A percentile compares a stretch with the other conserved stretches of the same genome.
These are phyloP conservation scores for Diplogasteroides magnus DNA, from an alignment of 1,140 invertebrate genomes.

Conservation along the genomic window DNA sequence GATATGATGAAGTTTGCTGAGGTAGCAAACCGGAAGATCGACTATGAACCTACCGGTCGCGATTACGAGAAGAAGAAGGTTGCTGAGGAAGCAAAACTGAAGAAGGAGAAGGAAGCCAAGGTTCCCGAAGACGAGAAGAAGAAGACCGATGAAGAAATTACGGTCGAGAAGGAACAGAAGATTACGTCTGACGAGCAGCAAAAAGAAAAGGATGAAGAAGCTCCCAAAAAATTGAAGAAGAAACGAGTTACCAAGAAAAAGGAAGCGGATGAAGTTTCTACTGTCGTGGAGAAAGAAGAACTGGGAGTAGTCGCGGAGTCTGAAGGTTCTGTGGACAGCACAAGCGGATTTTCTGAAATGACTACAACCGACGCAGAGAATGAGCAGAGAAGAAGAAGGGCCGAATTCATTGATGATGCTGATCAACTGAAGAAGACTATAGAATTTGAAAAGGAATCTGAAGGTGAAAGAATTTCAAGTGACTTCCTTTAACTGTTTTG, in stretches of 20 bases:
- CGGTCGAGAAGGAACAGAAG: not conserved
- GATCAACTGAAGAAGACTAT: not conserved
- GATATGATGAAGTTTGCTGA: constrained; percentile 8
- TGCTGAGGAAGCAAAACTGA: not conserved
- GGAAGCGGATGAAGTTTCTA: not conserved
- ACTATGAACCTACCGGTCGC: not conserved
- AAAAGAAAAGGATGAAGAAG: not conserved
- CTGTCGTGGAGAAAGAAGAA: not conserved
- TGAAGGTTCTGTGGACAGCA: not conserved
- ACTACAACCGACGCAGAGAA: not conserved
- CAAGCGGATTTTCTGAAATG: not conserved
- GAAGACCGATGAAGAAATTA: constrained; percentile 8
- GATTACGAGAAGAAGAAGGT: not conserved
- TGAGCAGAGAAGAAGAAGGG: not conserved
- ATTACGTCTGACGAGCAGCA: not conserved
- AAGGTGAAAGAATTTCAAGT: not conserved
- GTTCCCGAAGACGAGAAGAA: not conserved
- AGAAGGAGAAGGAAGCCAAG: not conserved
- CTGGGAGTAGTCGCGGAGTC: not conserved
- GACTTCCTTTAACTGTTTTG: not conserved
- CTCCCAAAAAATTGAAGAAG: constrained; percentile 4
- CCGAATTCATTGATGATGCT: not conserved
- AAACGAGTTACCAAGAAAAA: constrained; percentile 1
- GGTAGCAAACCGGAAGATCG: constrained; percentile 5
- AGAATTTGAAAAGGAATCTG: not conserved